Percentiles rank a stretch among this genome's conserved stretches.
phyloP scores from a whole-genome alignment of 2,888 invertebrate genomes.

The Eristalis pertinax region DNA sequence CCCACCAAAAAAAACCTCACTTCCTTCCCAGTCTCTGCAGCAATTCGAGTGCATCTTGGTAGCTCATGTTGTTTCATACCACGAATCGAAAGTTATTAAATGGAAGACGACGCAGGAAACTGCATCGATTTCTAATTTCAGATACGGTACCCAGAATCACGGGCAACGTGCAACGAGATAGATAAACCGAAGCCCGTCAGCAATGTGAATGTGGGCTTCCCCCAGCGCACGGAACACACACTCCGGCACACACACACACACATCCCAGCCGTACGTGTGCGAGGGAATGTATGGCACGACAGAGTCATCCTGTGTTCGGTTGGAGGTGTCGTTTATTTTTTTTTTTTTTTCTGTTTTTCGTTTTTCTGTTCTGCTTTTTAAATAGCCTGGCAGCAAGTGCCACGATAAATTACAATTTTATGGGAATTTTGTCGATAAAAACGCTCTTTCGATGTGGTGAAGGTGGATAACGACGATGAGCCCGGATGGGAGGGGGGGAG shows the following conservation, averaged over 20 bases:
- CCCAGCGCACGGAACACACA: neutral
- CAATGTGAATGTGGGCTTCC: conserved; percentile 41
- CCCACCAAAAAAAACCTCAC: neutral
- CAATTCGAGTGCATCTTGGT: neutral
- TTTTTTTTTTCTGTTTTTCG: neutral
- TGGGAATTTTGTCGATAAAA: conserved; percentile 72
- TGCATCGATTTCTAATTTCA: conserved; percentile 72
- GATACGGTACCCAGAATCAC: conserved; percentile 58
- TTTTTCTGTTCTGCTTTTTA: conserved; percentile 53
- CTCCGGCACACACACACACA: neutral
- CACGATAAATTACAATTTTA: conserved; percentile 72
- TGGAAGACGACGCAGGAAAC: conserved; percentile 56
- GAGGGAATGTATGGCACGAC: neutral
- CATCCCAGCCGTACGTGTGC: neutral
- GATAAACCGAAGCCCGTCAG: conserved; percentile 38
- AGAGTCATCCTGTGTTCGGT: neutral
- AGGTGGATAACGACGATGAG: conserved; percentile 12
- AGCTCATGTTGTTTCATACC: conserved; percentile 11
- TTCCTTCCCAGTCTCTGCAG: neutral
- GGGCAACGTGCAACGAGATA: conserved; percentile 49
- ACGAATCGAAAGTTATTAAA: conserved; percentile 40
- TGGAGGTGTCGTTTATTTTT: conserved; percentile 14
- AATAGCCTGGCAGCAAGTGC: conserved; percentile 72
- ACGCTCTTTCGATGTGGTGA: conserved; percentile 25
- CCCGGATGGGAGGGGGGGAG: neutral